phyloP scores from a whole-genome alignment of 2,797 vertebrate species.

The Enteromius afrohamiltoni region DNA sequence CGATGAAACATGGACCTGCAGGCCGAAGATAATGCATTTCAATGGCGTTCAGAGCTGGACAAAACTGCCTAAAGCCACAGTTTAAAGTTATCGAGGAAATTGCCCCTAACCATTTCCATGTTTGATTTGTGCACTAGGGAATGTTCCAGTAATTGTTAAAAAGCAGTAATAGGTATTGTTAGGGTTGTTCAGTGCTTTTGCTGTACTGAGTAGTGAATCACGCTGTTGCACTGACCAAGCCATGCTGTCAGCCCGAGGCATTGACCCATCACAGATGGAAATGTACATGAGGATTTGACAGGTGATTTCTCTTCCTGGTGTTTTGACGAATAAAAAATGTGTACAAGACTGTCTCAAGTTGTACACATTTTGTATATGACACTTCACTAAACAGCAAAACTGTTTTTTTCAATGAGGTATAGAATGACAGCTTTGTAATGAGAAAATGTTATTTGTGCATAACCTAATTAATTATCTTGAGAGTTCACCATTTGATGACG shows the following conservation, averaged over 20 bases:
- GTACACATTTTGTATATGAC: background rate
- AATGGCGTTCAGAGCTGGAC: constrained; percentile 21
- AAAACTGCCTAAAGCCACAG: constrained; percentile 33
- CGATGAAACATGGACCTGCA: constrained; percentile 44
- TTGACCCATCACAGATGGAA: constrained; percentile 23
- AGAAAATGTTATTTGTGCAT: background rate
- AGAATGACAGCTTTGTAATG: background rate
- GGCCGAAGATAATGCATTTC: constrained; percentile 48
- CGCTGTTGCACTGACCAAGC: background rate
- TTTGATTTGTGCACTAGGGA: constrained; percentile 10
- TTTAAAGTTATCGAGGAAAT: constrained; percentile 38
- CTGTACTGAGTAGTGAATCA: constrained; percentile 1
- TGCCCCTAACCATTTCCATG: constrained; percentile 35
- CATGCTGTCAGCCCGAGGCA: constrained; percentile 25
- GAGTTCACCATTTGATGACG: background rate
- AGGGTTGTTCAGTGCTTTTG: constrained; percentile 1
- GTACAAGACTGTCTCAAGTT: background rate
- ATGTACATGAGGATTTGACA: constrained; percentile 36
- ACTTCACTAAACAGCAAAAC: background rate
- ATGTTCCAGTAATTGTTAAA: constrained; percentile 33
- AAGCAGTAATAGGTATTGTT: constrained; percentile 14
- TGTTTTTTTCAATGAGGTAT: background rate
- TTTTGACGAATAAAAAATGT: background rate
- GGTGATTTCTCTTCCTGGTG: constrained; percentile 14
- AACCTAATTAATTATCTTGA: background rate